phyloP scores from a whole-genome alignment of 2,888 invertebrate species.

The Baronia brevicornis region DNA sequence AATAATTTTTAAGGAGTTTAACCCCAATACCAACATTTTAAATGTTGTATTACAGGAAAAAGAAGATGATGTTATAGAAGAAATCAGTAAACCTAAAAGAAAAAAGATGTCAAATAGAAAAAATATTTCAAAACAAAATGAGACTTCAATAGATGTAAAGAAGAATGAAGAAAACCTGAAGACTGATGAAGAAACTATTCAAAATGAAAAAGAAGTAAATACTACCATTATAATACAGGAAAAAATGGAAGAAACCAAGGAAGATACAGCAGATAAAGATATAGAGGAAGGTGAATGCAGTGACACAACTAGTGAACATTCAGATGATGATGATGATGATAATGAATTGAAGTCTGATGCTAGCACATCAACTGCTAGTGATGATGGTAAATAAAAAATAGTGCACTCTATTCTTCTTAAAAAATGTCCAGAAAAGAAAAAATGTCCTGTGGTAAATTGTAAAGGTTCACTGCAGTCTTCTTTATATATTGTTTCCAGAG shows the following conservation, averaged over 20 bases:
- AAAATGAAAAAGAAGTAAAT: conserved; percentile 18
- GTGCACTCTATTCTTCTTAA: too few relatives aligned
- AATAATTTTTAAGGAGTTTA: conserved; percentile 51
- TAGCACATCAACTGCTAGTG: conserved; percentile 59
- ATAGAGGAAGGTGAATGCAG: conserved; percentile 82
- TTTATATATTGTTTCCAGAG: conserved; percentile 63
- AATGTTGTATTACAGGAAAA: conserved; percentile 66
- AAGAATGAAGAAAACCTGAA: conserved; percentile 16
- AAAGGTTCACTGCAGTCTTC: too few relatives aligned
- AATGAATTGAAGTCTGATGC: conserved; percentile 42
- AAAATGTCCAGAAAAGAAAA: too few relatives aligned
- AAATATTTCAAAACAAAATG: too few relatives aligned
- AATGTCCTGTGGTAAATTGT: too few relatives aligned
- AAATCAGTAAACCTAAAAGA: conserved; percentile 36
- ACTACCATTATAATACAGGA: conserved; percentile 12
- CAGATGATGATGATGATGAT: conserved; percentile 25
- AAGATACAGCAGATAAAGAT: conserved; percentile 32
- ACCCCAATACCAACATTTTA: conserved; percentile 55
- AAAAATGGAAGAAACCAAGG: conserved; percentile 15
- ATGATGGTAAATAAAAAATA: too few relatives aligned
- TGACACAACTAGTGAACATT: conserved; percentile 50
- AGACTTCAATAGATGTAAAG: too few relatives aligned
- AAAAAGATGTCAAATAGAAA: conserved; percentile 32
- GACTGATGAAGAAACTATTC: conserved; percentile 6
- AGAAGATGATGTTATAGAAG: conserved; percentile 31